These are phyloP conservation scores for Phenganax stokvisi DNA, from an alignment of 92 coral and sea anemone genomes.

Conservation along the genomic window DNA sequence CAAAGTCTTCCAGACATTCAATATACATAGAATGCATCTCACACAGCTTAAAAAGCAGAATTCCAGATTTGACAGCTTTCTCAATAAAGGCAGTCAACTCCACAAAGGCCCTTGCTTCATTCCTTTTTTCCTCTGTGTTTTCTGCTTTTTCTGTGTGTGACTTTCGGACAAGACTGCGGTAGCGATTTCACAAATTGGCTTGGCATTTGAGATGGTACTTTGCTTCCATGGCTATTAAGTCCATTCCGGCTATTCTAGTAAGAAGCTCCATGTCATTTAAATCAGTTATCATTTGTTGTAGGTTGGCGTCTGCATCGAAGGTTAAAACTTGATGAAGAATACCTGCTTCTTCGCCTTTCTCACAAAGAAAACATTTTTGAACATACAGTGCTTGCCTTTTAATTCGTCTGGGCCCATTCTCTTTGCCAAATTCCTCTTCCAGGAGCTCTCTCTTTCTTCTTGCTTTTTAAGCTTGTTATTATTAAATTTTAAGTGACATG, in stretches of 20 bases:
- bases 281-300: conserved; percentile 7
- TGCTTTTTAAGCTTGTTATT: too few species aligned
- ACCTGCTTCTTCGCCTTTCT: neutral
- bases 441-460: too few species aligned
- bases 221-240: conserved; percentile 40
- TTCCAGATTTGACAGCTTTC: conserved; percentile 21
- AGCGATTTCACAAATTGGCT: conserved; percentile 4
- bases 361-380: conserved; percentile 1
- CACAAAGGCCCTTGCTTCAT: conserved; percentile 42
- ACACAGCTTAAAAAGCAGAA: conserved; percentile 33
- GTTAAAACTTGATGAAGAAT: neutral
- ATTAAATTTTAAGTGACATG: too few species aligned
- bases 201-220: conserved; percentile 39
- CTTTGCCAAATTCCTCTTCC: too few species aligned
- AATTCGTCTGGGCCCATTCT: too few species aligned
- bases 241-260: conserved; percentile 26
- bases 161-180: conserved; percentile 11
- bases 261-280: neutral
- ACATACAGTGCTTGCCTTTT: too few species aligned
- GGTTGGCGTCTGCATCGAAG: neutral
- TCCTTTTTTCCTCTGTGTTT: conserved; percentile 15
- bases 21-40: conserved; percentile 34
- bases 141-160: neutral
- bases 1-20: conserved; percentile 38
- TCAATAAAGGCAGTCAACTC: conserved; percentile 25